phyloP scores from a whole-genome alignment of 2,888 invertebrate genomes.

The Seira sanloemensis region DNA sequence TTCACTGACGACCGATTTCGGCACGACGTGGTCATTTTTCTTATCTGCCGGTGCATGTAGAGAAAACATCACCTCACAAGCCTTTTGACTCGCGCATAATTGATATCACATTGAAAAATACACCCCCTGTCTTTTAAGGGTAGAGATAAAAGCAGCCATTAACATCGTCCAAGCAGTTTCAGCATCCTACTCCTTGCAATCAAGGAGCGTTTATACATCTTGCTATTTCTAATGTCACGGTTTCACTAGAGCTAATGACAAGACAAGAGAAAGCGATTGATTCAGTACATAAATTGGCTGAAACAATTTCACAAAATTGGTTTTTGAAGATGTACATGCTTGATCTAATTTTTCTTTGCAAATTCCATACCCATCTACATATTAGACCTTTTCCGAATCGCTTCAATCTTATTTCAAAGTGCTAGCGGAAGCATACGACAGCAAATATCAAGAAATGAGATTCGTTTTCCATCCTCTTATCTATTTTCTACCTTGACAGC shows the following conservation, averaged over 20 bases:
- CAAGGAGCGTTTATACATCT: no score
- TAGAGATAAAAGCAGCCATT: no score
- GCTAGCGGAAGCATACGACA: no score
- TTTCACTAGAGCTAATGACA: no score
- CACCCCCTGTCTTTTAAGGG: no score
- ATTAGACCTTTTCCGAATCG: not conserved
- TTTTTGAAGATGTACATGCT: not conserved
- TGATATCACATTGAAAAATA: no score
- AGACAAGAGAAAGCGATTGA: not conserved
- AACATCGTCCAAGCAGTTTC: no score
- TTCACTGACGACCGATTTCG: conserved; percentile 18
- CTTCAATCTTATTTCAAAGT: no score
- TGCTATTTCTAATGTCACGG: no score
- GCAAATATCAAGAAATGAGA: conserved; percentile 18
- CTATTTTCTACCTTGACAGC: conserved; percentile 41
- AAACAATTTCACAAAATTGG: not conserved
- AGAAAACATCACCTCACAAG: conserved; percentile 4
- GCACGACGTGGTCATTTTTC: not conserved
- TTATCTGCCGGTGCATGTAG: not conserved
- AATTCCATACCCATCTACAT: not conserved
- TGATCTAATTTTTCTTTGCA: not conserved
- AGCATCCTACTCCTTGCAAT: no score
- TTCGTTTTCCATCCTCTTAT: conserved; percentile 30
- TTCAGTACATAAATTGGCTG: not conserved
- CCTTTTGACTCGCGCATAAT: no score